Evolutionary conservation across 2,113 vertebrate genomes (phyloP), one percentile per base, ranked within the genome.

Genomic region (Rana temporaria): DNA sequence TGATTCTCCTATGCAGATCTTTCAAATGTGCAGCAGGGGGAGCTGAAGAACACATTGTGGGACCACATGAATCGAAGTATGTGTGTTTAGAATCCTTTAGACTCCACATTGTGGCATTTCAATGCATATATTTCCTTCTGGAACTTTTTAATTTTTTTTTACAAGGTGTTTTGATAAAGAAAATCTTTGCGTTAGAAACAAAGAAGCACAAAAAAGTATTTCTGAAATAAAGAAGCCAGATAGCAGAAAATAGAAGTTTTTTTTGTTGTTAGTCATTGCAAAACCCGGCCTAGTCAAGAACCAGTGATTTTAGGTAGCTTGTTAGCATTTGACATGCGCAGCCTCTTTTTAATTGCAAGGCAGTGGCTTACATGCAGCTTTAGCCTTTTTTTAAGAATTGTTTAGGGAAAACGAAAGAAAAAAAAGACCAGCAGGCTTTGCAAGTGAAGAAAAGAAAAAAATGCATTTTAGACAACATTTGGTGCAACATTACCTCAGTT

Each of bases 401-500:
- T 95, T 93, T 92, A 92, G 42, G 42, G 42, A 6, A 48, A 92
- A 90, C 89, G 92, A 91, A 91, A 89, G 88, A 87, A 87, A 90
- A 91, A 88, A 89, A 91, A 85, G 86, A 89, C 84, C 82, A 89
- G 87, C 66, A 2, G 91, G 89, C 91, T 90, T 90, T 90, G 91
- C 89, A 93, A 89, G 89, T 88, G 87, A 91, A 88, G 90, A 90
- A 93, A 91, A 89, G 88, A 92, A 80, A 94, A 91, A 92, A 93
- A 92, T 94, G 92, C 91, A 94, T 95, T 93, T 95, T 93, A 95
- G 95, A 95, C 94, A 48, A 48, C 93, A 89, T 91, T 94, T 94
- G 95, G 95, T 95, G 94, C 94, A 96, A 95, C 95, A 98, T 99
- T 99, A 99, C 98, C 98, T 99, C 96, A 97, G 97, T 96, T 98